Conservation (phyloP, 2,797 vertebrate species). For the Poecilia gillii region DNA sequence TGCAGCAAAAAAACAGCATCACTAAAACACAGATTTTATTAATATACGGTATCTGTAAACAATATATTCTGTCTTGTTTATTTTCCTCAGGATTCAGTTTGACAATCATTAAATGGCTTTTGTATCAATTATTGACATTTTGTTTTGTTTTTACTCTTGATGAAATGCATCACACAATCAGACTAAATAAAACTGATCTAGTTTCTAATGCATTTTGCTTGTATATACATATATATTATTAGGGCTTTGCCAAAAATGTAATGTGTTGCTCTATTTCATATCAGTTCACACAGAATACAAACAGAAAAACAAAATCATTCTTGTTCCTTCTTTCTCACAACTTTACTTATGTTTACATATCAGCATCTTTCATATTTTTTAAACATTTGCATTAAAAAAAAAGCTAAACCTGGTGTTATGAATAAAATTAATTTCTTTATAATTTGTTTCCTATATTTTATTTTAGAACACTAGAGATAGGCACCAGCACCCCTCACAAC, state of each 20-base stretch:
- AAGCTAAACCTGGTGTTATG: not conserved
- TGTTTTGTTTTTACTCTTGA: conserved; percentile 32
- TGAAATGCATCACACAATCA: conserved; percentile 42
- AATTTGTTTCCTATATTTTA: not conserved
- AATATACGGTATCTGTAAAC: conserved; percentile 31
- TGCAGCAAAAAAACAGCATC: conserved; percentile 39
- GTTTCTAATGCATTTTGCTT: conserved; percentile 28
- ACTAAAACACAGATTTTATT: conserved; percentile 48
- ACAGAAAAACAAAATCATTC: not conserved
- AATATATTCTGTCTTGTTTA: conserved; percentile 40
- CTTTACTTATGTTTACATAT: not conserved
- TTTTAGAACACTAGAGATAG: no score
- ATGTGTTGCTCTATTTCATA: conserved; percentile 27
- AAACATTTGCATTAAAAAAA: not conserved
- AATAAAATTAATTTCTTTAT: not conserved
- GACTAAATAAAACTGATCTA: conserved; percentile 65
- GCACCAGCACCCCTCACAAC: no score
- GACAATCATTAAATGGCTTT: conserved; percentile 62
- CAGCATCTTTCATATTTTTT: not conserved
- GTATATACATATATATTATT: conserved; percentile 12
- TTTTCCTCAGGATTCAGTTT: conserved; percentile 68
- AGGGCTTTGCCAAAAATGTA: conserved; percentile 16
- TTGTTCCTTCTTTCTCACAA: not conserved
- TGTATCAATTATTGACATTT: conserved; percentile 50
- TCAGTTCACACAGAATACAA: not conserved